Base-by-base conservation (phyloP, 2,888 invertebrate species). In the Agriopis leucophaearia region DNA sequence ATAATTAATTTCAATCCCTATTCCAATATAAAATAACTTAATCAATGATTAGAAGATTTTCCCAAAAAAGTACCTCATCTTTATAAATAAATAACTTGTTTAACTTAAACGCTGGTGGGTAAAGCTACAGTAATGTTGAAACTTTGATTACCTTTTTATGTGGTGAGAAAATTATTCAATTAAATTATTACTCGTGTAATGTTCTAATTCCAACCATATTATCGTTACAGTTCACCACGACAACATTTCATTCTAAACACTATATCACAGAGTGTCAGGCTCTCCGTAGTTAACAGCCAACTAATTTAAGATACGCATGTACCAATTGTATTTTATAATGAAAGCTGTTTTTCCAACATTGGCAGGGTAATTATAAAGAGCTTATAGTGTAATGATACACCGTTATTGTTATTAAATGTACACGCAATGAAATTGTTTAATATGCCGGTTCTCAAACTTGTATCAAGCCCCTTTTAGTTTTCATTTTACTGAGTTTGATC, bases 331-430 rank as follows among this genome's bases (percentile, higher is more conserved):
- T 73, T 71, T 69, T 65, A 69, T 78, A 81, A 79, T 83, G 77
- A 75, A 78, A 78, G 78, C 72, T 74, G 75, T 79, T 80, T 81
- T 80, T 77, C 75, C 75, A 66, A 71, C 73, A 72, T 77, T 80
- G 84, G 78, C 79, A 80, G 77, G 61, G 78, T 85, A 84, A 84
- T 85, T 82, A 85, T 74, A 72, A 72, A 71, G 76, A 59, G 68
- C 82, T 74, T 70, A 72, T 61, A 54, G 56, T 61, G 63, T 80
- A 78, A 66, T 70, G 66, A 69, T 74, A 74, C 70, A 60, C 60
- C 58, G 64, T 73, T 74, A 72, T 74, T 70, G 64, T 68, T 68
- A 54, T 71, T 74, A 74, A 67, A 64, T 54, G 58, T 66, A 67
- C 73, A 73, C 73, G 74, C 74, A 67, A 72, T 58, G 50, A 71